phyloP scores from a whole-genome alignment of 1,140 invertebrate species.

The Antheraea mylitta region DNA sequence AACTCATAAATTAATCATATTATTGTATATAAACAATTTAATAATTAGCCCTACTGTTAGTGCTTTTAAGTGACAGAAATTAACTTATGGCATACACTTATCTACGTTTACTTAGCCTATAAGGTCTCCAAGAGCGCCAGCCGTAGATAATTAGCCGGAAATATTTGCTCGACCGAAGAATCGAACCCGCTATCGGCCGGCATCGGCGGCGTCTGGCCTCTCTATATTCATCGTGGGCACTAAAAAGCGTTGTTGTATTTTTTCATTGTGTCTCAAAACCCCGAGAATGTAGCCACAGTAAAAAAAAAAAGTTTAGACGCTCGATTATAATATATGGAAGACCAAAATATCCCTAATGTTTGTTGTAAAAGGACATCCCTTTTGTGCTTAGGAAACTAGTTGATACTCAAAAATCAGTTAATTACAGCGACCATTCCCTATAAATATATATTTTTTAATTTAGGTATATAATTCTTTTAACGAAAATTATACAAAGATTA shows the following conservation, averaged over 20 bases:
- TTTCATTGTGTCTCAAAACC: constrained; percentile 27
- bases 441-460: no score
- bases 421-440: not conserved
- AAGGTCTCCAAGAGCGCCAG: constrained; percentile 1
- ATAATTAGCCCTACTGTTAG: not conserved
- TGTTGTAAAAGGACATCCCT: not conserved
- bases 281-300: constrained; percentile 25
- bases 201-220: constrained; percentile 43
- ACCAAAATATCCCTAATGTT: not conserved
- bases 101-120: constrained; percentile 9
- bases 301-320: constrained; percentile 19
- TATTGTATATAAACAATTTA: not conserved
- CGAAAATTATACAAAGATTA: no score
- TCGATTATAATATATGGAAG: constrained; percentile 9
- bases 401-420: not conserved
- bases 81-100: not conserved
- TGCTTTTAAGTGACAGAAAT: not conserved
- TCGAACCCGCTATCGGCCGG: constrained; percentile 46
- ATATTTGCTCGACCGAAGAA: constrained; percentile 41
- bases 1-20: not conserved
- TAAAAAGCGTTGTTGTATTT: constrained; percentile 40
- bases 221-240: constrained; percentile 38
- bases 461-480: no score
- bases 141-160: constrained; percentile 48
- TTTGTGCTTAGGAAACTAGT: not conserved